These are phyloP conservation scores for Cardinalis cardinalis DNA, from an alignment of 2,113 vertebrate species.

Conservation along the genomic window DNA sequence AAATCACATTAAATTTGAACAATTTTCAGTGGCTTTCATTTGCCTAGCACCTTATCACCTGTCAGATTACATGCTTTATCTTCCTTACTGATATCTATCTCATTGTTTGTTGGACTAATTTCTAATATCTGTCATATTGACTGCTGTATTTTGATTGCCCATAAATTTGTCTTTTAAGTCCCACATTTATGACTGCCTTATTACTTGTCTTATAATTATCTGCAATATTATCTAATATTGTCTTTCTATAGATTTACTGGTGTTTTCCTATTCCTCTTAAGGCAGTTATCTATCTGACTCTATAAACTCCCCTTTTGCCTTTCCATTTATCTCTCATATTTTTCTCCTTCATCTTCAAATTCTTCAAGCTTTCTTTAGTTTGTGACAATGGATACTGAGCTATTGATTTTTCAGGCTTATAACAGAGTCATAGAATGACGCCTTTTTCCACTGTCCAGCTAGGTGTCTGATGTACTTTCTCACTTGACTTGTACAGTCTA, in stretches of 20 bases:
- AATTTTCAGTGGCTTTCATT: background rate
- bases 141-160: background rate
- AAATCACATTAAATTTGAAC: background rate
- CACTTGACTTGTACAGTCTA: background rate
- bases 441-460: background rate
- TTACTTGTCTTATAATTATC: background rate
- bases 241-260: background rate
- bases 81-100: background rate
- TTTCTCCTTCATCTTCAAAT: background rate
- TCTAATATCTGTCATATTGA: background rate
- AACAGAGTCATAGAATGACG: background rate
- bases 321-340: background rate
- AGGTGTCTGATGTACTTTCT: background rate
- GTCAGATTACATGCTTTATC: background rate
- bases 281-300: background rate
- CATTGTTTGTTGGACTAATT: background rate
- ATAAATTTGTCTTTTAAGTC: background rate
- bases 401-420: background rate
- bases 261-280: background rate
- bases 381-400: background rate
- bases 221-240: background rate
- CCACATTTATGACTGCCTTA: background rate
- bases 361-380: background rate
- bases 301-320: background rate
- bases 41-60: background rate